Base-by-base conservation (phyloP, 2,797 vertebrate species). In the Toxotes lorentzi region DNA sequence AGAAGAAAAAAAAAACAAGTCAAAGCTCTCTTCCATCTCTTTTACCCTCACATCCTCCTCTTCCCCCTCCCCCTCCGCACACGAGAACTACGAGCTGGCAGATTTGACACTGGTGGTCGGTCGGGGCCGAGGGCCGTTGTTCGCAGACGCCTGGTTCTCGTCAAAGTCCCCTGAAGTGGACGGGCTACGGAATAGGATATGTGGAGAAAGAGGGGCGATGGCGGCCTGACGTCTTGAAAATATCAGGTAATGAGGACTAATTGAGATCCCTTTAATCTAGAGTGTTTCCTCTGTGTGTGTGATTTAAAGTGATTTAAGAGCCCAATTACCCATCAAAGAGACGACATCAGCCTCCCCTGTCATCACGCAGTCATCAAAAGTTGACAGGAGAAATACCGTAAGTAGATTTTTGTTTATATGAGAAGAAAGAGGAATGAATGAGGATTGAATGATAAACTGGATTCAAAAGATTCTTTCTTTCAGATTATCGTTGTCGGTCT, bases 251-350 rank as follows among this genome's bases (percentile, higher is more conserved):
- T 80, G 76, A 76, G 70, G 71, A 59, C 81, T 89, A 87, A 93
- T 90, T 90, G 82, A 85, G 83, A 86, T 88, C 70, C 69, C 82
- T 89, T 90, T 90, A 87, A 90, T 91, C 83, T 86, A 0, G 41
- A 50, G 17, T 0, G 74, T 75, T 88, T 89, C 84, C 85, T 80
- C 48, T 4, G 1, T 17, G 57, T 56, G 66, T 78, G 66, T 23
- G 67, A 67, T 71, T 77, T 21, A 23, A 73, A 45, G 70, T 83
- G 87, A 85, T 84, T 89, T 76, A 79, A 78, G 69, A 72, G 63
- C 10, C 71, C 23, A 59, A 82, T 88, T 78, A 86, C 17, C 40
- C 73, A 73, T 78, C 79, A 89, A 77, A 88, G 23, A 67, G 47
- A 59, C 2, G 19, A 27, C 27, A 0, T 4, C 57, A 54, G 58